phyloP scores from a whole-genome alignment of 2,888 invertebrate genomes.

The Euphydryas editha region DNA sequence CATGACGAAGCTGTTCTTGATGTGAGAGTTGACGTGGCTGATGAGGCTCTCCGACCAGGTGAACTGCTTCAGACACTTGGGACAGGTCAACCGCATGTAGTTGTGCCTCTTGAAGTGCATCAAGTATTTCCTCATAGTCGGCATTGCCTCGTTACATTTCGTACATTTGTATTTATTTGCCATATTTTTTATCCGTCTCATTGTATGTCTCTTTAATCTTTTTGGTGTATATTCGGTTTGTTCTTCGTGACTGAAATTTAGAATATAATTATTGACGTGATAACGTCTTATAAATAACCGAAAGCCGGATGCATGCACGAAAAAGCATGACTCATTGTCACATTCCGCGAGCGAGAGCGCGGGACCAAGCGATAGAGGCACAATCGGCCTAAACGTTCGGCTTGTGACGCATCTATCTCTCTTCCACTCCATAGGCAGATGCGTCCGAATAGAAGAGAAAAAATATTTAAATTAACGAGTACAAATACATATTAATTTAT shows the following conservation, averaged over 20 bases:
- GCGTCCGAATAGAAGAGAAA: too few species aligned
- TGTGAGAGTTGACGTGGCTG: slow-evolving; percentile 47
- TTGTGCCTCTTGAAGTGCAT: slow-evolving; percentile 52
- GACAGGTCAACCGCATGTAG: slow-evolving; percentile 39
- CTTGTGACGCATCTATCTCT: too few species aligned
- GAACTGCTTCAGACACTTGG: slow-evolving; percentile 43
- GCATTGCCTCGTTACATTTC: slow-evolving; percentile 42
- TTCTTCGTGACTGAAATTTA: not conserved
- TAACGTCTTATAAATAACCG: too few species aligned
- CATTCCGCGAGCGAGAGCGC: too few species aligned
- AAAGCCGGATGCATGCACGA: too few species aligned
- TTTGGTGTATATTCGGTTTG: not conserved
- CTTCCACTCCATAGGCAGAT: too few species aligned
- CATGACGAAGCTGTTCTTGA: slow-evolving; percentile 42
- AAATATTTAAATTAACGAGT: too few species aligned
- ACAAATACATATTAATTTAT: too few species aligned
- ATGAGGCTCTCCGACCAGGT: accelerated
- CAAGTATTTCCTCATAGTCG: slow-evolving; percentile 41
- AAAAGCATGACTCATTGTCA: too few species aligned
- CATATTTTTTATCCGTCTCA: not conserved
- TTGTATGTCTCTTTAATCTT: not conserved
- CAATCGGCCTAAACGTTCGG: too few species aligned
- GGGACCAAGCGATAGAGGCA: too few species aligned
- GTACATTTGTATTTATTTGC: slow-evolving; percentile 42
- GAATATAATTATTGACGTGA: too few species aligned